Evolutionary conservation across 2,797 vertebrate species (phyloP).

Genomic region (Geotrypetes seraphini): DNA sequence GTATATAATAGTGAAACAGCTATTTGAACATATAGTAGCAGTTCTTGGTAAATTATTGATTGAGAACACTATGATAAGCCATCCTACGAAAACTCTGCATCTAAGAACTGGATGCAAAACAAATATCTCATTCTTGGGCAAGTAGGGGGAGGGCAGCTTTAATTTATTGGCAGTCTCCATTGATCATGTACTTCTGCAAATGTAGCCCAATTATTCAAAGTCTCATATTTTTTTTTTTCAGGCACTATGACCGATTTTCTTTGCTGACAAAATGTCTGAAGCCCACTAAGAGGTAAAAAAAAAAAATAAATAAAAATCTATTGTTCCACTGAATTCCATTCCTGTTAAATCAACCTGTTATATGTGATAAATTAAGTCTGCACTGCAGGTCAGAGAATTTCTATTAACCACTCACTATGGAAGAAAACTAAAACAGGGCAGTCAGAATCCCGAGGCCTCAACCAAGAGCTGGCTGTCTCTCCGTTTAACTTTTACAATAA

Average conservation of each 20-base stretch:
- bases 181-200: conserved; percentile 29
- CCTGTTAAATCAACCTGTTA: conserved; percentile 50
- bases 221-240: conserved; percentile 29
- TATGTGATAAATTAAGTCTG: conserved; percentile 53
- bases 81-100: too few species aligned
- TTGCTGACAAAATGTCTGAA: conserved; percentile 27
- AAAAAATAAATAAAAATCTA: conserved; percentile 29
- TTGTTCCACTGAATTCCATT: conserved; percentile 48
- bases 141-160: too few species aligned
- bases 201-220: conserved; percentile 21
- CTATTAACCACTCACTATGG: conserved; percentile 53
- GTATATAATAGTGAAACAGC: too few species aligned
- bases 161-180: conserved; percentile 13
- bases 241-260: conserved; percentile 34
- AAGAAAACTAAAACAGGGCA: conserved; percentile 45
- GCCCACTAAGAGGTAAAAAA: conserved; percentile 22
- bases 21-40: too few species aligned
- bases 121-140: too few species aligned
- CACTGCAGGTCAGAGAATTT: conserved; percentile 54
- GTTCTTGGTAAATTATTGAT: too few species aligned
- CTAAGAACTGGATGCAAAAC: too few species aligned
- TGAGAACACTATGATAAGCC: too few species aligned
- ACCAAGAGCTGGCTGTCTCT: conserved; percentile 48
- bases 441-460: conserved; percentile 47
- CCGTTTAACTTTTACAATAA: conserved; percentile 49